Evolutionary conservation across 1,140 invertebrate genomes (phyloP), one percentile per base, ranked within the genome.

Genomic region (Contarinia nasturtii): DNA sequence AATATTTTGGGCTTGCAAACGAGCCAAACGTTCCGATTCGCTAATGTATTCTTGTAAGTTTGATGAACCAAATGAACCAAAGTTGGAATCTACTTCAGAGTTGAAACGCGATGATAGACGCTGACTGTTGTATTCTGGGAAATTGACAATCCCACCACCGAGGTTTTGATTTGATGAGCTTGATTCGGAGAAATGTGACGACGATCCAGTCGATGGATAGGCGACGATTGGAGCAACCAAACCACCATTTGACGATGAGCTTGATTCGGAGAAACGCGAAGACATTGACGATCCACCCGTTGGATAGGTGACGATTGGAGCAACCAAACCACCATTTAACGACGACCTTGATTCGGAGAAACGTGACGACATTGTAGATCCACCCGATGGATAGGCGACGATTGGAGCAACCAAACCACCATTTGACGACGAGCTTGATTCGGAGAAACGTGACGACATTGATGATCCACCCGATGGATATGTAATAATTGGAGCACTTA

Each of bases 21-120:
- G 49, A 10, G 53, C 53, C 38, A 55, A 52, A 34, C 52, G 50
- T 37, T 55, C 52, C 10, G 51, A 46, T 48, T 55, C 53, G 1
- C 44, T 18, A 44, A 55, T 55, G 22, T 53, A 52, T n/a, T 41
- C 36, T 14, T 18, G 1, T 15, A 51, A 44, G 22, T 46, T 27
- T 27, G 27, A 27, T 38, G 36, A 17, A 38, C 3, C 36, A 38
- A 5, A 3, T 38, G 36, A 38, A n/a, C 14, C 12, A 12, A 38
- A 38, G 3, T 38, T 14, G 2, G 12, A 14, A 38, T 14, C 17
- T 3, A 38, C 2, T 38, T n/a, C 17, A 3, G 36, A 38, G 14
- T 5, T 14, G 36, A 38, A 38, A 3, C 36, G 17, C 14, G 36
- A 38, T 38, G 17, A 34, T 34, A 34, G n/a, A n/a, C n/a, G n/a